phyloP scores from a whole-genome alignment of 1,140 invertebrate species.

The Dreissena polymorpha region DNA sequence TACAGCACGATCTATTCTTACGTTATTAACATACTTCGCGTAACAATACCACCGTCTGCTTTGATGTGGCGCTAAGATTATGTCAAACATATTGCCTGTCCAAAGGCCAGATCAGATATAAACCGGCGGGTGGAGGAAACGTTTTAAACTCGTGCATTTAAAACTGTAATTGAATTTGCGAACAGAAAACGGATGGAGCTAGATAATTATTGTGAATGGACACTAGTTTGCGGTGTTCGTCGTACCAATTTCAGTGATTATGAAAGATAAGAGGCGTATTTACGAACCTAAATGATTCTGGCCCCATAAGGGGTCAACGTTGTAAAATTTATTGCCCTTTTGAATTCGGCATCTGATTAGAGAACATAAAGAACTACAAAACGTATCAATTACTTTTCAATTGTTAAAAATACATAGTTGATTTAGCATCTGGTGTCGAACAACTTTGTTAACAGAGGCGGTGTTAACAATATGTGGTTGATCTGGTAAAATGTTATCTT shows the following conservation, averaged over 20 bases:
- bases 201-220: constrained; percentile 8
- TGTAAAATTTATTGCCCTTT: constrained; percentile 48
- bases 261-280: constrained; percentile 32
- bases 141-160: constrained; percentile 25
- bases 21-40: constrained; percentile 34
- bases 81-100: constrained; percentile 43
- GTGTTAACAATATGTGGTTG: too few relatives aligned
- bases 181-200: background rate
- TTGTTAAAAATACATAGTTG: constrained; percentile 34
- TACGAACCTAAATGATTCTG: background rate
- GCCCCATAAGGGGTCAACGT: background rate
- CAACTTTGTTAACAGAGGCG: background rate
- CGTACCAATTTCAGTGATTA: constrained; percentile 26
- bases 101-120: constrained; percentile 11
- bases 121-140: constrained; percentile 6
- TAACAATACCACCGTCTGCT: constrained; percentile 14
- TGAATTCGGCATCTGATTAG: constrained; percentile 40
- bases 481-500: too few relatives aligned
- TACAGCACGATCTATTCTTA: constrained; percentile 28
- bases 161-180: background rate
- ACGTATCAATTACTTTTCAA: constrained; percentile 45
- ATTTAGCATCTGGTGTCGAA: constrained; percentile 31
- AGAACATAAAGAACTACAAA: constrained; percentile 11
- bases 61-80: constrained; percentile 31
- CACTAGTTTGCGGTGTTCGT: background rate